phyloP scores from a whole-genome alignment of 2,113 vertebrate species.

The Zingel zingel region DNA sequence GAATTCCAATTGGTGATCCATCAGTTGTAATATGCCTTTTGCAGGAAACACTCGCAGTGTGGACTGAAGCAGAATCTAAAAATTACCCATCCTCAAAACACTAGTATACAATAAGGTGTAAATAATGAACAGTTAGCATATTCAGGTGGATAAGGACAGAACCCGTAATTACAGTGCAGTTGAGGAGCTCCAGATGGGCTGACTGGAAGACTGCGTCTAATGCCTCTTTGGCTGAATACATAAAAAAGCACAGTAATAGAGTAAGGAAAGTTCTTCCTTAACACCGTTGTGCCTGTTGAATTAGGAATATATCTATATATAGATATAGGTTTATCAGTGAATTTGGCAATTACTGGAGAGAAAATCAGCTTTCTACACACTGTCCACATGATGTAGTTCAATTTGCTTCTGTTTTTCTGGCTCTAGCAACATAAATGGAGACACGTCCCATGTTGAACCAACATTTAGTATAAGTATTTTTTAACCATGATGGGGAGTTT shows the following conservation, averaged over 20 bases:
- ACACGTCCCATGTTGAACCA: neutral
- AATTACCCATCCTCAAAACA: neutral
- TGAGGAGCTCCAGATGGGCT: slow-evolving; percentile 20
- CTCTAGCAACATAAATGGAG: neutral
- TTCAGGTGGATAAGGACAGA: slow-evolving; percentile 15
- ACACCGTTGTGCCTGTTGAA: neutral
- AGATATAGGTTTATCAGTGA: neutral
- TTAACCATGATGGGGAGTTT: neutral
- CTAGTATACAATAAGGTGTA: neutral
- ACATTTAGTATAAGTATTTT: neutral
- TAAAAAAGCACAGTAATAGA: neutral
- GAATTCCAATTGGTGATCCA: slow-evolving; percentile 52
- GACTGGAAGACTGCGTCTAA: neutral
- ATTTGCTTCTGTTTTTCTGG: neutral
- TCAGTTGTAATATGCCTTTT: slow-evolving; percentile 39
- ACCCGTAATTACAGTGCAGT: slow-evolving; percentile 6
- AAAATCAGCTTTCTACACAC: neutral
- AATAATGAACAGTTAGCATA: slow-evolving; percentile 9
- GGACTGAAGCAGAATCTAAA: neutral
- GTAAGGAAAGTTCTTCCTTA: neutral
- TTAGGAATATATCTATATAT: neutral
- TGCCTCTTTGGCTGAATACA: neutral
- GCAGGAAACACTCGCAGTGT: slow-evolving; percentile 22
- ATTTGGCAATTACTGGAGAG: neutral
- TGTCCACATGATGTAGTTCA: neutral